Evolutionary conservation across 2,888 invertebrate genomes (phyloP).

Genomic region (Ashinkailepas kermadecensis): DNA sequence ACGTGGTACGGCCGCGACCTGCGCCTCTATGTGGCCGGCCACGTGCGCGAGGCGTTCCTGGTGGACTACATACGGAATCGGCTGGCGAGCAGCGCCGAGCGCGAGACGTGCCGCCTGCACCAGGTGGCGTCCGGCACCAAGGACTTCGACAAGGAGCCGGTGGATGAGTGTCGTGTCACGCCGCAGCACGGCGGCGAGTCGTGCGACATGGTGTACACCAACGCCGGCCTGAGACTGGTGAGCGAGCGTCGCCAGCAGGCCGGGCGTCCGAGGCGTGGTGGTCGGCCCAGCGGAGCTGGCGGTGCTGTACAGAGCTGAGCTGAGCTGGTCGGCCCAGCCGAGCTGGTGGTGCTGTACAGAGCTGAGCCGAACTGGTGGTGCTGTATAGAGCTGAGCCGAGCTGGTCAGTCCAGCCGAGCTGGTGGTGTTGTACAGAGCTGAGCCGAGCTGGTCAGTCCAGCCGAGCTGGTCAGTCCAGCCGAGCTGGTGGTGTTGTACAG

Average conservation of each 20-base stretch:
- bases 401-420: neutral
- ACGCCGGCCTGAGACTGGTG: neutral
- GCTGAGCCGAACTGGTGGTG: neutral
- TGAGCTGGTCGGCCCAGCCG: neutral
- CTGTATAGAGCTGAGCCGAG: neutral
- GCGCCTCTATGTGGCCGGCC: neutral
- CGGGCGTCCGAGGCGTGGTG: neutral
- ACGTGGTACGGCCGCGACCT: neutral
- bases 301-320: neutral
- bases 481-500: too few species aligned
- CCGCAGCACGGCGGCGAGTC: neutral
- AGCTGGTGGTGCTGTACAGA: neutral
- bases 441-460: neutral
- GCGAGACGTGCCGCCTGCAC: neutral
- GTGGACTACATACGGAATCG: neutral
- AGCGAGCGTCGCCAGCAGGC: neutral
- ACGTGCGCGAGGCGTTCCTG: slow-evolving; percentile 7
- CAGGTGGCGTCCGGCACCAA: neutral
- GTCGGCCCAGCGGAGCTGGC: neutral
- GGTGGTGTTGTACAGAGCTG: neutral
- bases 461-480: neutral
- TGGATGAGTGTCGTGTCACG: neutral
- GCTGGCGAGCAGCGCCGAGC: neutral
- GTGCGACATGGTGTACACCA: neutral
- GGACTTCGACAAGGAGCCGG: neutral